Evolutionary conservation across 2,113 vertebrate species (phyloP).

Genomic region (Puffinus mauretanicus): DNA sequence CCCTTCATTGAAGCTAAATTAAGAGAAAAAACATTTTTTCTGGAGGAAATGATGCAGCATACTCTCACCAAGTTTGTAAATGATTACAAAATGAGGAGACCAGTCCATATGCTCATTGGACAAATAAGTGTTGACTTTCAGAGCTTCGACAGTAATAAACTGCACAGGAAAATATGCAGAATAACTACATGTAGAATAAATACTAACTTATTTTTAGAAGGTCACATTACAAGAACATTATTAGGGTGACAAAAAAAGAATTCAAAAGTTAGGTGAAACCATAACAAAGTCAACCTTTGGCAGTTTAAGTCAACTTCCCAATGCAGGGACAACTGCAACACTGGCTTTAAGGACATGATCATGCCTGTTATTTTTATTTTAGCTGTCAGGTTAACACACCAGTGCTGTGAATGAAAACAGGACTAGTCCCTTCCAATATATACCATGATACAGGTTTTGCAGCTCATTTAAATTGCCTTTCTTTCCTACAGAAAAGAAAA

Average conservation of each 20-base stretch:
- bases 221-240: not conserved
- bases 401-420: not conserved
- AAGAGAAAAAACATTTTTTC: not conserved
- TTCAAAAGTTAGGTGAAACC: not conserved
- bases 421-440: not conserved
- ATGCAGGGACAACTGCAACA: not conserved
- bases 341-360: not conserved
- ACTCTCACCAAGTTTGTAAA: not conserved
- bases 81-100: not conserved
- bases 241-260: not conserved
- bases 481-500: conserved; percentile 68
- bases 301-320: not conserved
- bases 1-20: not conserved
- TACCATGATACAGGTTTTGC: not conserved
- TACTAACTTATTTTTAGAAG: not conserved
- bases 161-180: not conserved
- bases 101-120: not conserved
- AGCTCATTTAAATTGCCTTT: not conserved
- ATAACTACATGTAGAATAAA: not conserved
- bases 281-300: not conserved
- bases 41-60: not conserved
- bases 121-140: not conserved
- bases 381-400: not conserved
- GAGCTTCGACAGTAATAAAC: not conserved
- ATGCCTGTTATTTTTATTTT: not conserved